Evolutionary conservation across 2,113 vertebrate species (phyloP), one percentile per base, ranked within the genome.

Genomic region (Lathamus discolor): DNA sequence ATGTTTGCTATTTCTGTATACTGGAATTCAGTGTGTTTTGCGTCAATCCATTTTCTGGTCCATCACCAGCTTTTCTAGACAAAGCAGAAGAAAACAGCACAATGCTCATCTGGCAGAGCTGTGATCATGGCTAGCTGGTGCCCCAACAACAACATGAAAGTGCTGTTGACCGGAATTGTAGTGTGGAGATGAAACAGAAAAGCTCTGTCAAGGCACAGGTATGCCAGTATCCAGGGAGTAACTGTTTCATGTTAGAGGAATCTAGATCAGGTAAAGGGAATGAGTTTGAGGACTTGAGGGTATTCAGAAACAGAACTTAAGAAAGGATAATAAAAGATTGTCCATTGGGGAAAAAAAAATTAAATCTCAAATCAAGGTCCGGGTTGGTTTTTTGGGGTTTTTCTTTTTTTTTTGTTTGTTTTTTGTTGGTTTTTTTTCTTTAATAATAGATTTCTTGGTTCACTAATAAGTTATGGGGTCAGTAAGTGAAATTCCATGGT

Each of bases 1-100:
- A 89, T 18, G 46, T 81, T 93, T 93, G 20, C 39, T 68, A 10
- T 86, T 91, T 94, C 67, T 35, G 17, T 83, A 27, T 86, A n/a
- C 37, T 17, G 2, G 31, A 52, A 89, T 83, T 95, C 48, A 49
- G 37, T n/a, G 49, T 64, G 29, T 64, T 91, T 78, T 91, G 17
- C 2, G 1, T 85, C 78, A 87, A 19, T 73, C 13, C n/a, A 17
- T 19, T 80, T 83, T 91, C 54, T 74, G 28, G 46, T 74, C 79
- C 16, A 5, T 91, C 73, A 74, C 22, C 12, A 83, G n/a, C 35
- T 77, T 91, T 94, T 85, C n/a, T 25, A 83, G 85, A 57, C 18
- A 61, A 25, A 86, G 52, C n/a, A 64, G 39, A 61, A 61, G 35
- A 66, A 54, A 83, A 31, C 9, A 19, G 22, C 33, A 7, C 39